These are phyloP conservation scores for Sebastes steindachneri DNA, from an alignment of 2,797 vertebrate species.

Conservation along the genomic window DNA sequence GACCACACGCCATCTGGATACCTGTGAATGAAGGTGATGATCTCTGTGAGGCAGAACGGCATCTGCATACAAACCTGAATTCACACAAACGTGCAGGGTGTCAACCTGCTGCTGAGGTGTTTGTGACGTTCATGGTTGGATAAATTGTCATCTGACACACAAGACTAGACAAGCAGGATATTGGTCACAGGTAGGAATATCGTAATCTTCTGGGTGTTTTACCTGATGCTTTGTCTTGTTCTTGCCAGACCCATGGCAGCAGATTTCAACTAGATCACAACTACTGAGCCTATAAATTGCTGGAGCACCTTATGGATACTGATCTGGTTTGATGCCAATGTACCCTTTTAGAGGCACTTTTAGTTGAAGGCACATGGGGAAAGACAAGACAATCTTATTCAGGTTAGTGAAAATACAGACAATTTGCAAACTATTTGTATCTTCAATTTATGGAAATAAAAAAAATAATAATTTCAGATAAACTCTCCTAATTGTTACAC, in stretches of 20 bases:
- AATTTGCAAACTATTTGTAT: neutral
- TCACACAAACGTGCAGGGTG: neutral
- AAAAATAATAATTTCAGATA: neutral
- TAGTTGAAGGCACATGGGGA: neutral
- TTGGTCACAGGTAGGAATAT: neutral
- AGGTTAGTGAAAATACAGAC: neutral
- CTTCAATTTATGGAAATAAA: neutral
- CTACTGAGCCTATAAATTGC: neutral
- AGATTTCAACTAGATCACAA: neutral
- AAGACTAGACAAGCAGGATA: neutral
- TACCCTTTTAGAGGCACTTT: neutral
- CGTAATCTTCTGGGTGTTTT: neutral
- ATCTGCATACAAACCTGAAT: constrained; percentile 38
- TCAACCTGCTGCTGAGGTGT: neutral
- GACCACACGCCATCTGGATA: constrained; percentile 47
- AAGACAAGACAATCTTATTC: neutral
- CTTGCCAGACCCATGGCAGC: neutral
- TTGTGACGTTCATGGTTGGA: neutral
- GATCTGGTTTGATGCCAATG: neutral
- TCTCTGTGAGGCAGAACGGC: constrained; percentile 3
- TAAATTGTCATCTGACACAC: neutral
- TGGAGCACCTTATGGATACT: neutral
- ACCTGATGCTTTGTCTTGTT: neutral
- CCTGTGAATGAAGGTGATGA: constrained; percentile 24
- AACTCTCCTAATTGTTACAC: neutral